Percentiles rank a stretch among this genome's conserved stretches.
Evolutionary conservation across 2,888 invertebrate species (phyloP).

Genomic region (Hydrotaea diabolus): DNA sequence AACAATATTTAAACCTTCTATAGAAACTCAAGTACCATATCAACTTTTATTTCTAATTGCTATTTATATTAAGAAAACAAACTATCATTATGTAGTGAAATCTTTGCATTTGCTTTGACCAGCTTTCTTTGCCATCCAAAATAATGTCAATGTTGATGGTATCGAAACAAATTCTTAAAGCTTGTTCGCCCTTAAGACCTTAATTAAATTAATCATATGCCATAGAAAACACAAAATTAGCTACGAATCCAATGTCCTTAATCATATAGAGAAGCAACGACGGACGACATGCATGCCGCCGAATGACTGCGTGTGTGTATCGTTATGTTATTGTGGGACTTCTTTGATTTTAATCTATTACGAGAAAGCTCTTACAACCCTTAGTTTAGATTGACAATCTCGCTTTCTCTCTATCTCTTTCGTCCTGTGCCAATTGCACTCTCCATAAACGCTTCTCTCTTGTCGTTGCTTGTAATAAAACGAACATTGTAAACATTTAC

Average conservation of each 20-base stretch:
- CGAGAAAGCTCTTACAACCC: conserved; percentile 5
- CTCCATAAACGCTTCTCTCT: neutral
- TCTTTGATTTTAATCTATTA: conserved; percentile 20
- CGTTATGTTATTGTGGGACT: conserved; percentile 44
- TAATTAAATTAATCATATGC: conserved; percentile 36
- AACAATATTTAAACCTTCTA: too few relatives aligned
- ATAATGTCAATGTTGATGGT: neutral
- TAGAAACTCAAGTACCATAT: too few relatives aligned
- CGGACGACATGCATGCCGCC: neutral
- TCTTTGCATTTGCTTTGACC: too few relatives aligned
- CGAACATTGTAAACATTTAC: conserved; percentile 27
- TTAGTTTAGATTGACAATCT: neutral
- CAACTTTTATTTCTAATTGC: too few relatives aligned
- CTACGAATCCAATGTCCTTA: conserved; percentile 18
- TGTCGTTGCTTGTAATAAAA: neutral
- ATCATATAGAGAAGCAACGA: conserved; percentile 18
- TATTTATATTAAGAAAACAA: too few relatives aligned
- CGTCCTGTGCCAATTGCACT: neutral
- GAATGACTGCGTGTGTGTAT: too few relatives aligned
- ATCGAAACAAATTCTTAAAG: neutral
- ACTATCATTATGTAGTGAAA: too few relatives aligned
- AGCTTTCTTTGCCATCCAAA: neutral
- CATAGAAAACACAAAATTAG: conserved; percentile 3
- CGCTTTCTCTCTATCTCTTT: neutral
- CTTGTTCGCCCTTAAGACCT: neutral